These are phyloP conservation scores for Eupleurogrammus muticus DNA, from an alignment of 2,797 vertebrate genomes.

Conservation along the genomic window DNA sequence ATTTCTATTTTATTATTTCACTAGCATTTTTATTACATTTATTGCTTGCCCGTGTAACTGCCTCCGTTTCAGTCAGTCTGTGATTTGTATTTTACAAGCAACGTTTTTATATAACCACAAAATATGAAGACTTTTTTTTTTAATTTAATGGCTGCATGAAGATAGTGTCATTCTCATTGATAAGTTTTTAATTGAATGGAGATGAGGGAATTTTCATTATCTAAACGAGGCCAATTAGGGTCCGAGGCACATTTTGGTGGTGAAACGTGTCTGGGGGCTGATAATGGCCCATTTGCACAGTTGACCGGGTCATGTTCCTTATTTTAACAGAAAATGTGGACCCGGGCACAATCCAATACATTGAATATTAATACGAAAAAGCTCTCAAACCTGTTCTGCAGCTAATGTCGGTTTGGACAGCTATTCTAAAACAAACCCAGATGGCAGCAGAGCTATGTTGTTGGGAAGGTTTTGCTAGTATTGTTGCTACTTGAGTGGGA, in stretches of 20 bases:
- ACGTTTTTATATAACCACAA: conserved; percentile 47
- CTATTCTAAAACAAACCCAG: conserved; percentile 69
- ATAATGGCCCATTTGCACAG: conserved; percentile 73
- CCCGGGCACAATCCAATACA: conserved; percentile 44
- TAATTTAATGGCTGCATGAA: conserved; percentile 49
- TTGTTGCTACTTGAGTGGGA: conserved; percentile 21
- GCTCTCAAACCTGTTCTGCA: conserved; percentile 29
- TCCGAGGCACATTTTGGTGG: conserved; percentile 65
- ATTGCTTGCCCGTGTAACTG: conserved; percentile 20
- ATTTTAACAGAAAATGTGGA: conserved; percentile 60
- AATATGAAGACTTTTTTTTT: conserved; percentile 65
- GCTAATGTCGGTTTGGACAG: conserved; percentile 31
- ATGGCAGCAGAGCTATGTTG: conserved; percentile 68
- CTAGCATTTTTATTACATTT: conserved; percentile 40
- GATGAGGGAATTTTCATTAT: conserved; percentile 70
- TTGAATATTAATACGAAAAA: conserved; percentile 56
- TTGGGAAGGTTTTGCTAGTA: conserved; percentile 40
- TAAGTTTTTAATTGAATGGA: conserved; percentile 74
- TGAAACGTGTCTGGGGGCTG: conserved; percentile 61
- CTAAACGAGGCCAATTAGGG: conserved; percentile 73
- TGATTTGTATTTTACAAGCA: conserved; percentile 41
- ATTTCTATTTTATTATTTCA: conserved; percentile 18
- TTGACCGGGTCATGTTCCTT: conserved; percentile 67
- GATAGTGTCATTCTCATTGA: conserved; percentile 63
- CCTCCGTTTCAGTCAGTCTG: conserved; percentile 29